Evolutionary conservation across 2,888 invertebrate genomes (phyloP).

Genomic region (Dione juno): DNA sequence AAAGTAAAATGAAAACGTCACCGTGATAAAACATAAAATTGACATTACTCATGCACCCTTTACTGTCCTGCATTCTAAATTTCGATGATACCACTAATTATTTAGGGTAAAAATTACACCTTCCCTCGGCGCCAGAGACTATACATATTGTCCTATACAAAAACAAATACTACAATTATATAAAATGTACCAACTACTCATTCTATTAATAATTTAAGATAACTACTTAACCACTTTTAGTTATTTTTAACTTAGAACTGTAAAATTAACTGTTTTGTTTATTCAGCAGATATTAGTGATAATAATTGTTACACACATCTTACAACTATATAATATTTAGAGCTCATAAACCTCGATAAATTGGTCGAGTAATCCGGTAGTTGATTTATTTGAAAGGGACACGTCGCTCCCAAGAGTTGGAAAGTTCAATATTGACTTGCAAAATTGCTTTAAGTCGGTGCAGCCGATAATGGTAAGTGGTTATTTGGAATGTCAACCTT

Average conservation of each 20-base stretch:
- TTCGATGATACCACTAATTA: constrained; percentile 61
- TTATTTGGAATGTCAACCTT: constrained; percentile 73
- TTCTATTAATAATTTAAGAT: too few relatives aligned
- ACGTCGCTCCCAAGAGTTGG: constrained; percentile 72
- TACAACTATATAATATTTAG: constrained; percentile 38
- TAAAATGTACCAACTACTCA: constrained; percentile 18
- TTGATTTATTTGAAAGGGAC: constrained; percentile 67
- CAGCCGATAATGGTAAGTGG: constrained; percentile 69
- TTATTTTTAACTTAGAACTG: constrained; percentile 50
- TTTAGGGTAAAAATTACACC: constrained; percentile 58
- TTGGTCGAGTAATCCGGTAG: constrained; percentile 50
- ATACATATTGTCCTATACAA: constrained; percentile 42
- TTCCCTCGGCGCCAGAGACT: constrained; percentile 47
- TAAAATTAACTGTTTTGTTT: constrained; percentile 4
- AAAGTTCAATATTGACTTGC: constrained; percentile 80
- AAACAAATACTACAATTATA: constrained; percentile 39
- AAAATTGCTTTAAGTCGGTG: constrained; percentile 80
- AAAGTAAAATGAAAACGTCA: constrained; percentile 59
- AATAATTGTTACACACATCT: constrained; percentile 31
- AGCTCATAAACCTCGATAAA: constrained; percentile 48
- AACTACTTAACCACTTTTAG: too few relatives aligned
- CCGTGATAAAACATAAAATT: constrained; percentile 53
- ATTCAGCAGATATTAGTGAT: constrained; percentile 25
- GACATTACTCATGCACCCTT: constrained; percentile 54
- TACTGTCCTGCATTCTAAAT: constrained; percentile 55